Evolutionary conservation across 53 echinoderm and acorn worm species (phyloP).

Genomic region (Crossaster papposus): DNA sequence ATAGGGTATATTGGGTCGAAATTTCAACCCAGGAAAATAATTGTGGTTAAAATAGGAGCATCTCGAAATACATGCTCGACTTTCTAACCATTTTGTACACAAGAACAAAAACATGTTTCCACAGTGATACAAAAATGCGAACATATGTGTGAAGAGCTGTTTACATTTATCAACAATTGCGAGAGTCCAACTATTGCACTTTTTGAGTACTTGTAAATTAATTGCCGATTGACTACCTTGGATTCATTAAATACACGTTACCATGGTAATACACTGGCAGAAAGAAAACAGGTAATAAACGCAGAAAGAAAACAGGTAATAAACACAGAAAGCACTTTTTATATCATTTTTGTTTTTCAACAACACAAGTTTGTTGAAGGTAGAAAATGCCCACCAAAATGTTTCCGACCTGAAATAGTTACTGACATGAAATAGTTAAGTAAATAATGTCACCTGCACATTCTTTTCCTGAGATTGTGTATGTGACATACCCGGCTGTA

Average conservation of each 20-base stretch:
- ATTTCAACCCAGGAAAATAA: too few species aligned
- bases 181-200: not conserved
- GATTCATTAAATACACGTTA: not conserved
- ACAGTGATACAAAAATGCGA: too few species aligned
- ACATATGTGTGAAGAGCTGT: too few species aligned
- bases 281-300: not conserved
- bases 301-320: not conserved
- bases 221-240: not conserved
- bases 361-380: not conserved
- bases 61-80: too few species aligned
- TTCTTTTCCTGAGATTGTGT: not conserved
- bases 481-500: not conserved
- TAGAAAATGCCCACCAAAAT: not conserved
- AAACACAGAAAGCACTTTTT: not conserved
- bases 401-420: not conserved
- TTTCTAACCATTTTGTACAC: too few species aligned
- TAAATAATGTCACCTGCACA: not conserved
- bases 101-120: too few species aligned
- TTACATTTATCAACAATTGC: too few species aligned
- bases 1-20: too few species aligned
- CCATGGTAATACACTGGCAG: not conserved
- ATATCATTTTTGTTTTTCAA: not conserved
- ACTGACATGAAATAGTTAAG: not conserved
- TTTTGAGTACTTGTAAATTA: not conserved
- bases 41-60: too few species aligned